phyloP scores from a whole-genome alignment of 2,888 invertebrate species.

The Tanypteryx hageni region DNA sequence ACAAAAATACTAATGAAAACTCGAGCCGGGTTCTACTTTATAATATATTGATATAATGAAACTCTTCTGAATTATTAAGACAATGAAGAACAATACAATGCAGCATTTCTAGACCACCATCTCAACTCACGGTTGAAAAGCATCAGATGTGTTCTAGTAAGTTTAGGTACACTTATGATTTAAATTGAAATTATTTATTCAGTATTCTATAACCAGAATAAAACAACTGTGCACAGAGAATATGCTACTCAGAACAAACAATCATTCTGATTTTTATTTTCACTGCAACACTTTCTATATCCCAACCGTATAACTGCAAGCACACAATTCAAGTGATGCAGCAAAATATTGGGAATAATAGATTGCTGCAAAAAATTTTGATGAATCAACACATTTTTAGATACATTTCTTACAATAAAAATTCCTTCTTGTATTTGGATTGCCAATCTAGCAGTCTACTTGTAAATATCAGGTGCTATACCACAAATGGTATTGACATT shows the following conservation, averaged over 20 bases:
- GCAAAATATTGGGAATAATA: slow-evolving; percentile 70
- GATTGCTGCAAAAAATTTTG: background rate
- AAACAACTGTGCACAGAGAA: slow-evolving; percentile 15
- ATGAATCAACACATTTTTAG: background rate
- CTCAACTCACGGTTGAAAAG: background rate
- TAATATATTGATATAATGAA: too few relatives aligned
- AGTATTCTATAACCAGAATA: background rate
- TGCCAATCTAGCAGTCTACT: background rate
- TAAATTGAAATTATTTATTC: too few relatives aligned
- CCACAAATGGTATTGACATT: too few relatives aligned
- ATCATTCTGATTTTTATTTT: slow-evolving; percentile 14
- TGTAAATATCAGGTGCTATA: background rate
- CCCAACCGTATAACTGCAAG: slow-evolving; percentile 74
- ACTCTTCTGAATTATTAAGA: too few relatives aligned
- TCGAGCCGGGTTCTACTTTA: too few relatives aligned
- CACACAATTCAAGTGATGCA: slow-evolving; percentile 68
- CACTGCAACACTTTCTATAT: slow-evolving; percentile 71
- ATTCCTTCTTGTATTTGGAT: background rate
- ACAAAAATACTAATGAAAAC: too few relatives aligned
- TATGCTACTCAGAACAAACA: slow-evolving; percentile 65
- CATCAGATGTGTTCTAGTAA: slow-evolving; percentile 65
- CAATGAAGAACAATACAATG: too few relatives aligned
- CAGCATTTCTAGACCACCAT: background rate
- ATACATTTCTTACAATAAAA: background rate
- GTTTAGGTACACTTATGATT: too few relatives aligned